Evolutionary conservation across 2,113 vertebrate genomes (phyloP).

Genomic region (Neogale vison): DNA sequence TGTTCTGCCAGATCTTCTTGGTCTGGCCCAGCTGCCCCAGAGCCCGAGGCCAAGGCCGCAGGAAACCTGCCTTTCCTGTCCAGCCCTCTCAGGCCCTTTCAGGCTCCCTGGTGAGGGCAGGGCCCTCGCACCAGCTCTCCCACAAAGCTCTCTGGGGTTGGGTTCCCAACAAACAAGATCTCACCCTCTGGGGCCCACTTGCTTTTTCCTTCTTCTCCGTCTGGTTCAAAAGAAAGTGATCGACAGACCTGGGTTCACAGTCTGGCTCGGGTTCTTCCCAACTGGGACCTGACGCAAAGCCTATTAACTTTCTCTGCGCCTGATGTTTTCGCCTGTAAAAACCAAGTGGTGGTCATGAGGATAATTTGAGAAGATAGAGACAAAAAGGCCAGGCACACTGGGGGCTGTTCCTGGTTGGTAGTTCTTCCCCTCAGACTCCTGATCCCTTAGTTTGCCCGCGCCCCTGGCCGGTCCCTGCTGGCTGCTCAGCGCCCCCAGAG

Average conservation of each 20-base stretch:
- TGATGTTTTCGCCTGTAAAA: not conserved
- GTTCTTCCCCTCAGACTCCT: not conserved
- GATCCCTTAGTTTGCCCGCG: not conserved
- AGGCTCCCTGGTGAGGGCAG: constrained; percentile 29
- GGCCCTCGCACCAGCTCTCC: not conserved
- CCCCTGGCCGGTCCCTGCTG: not conserved
- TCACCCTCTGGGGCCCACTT: not conserved
- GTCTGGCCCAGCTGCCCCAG: constrained; percentile 11
- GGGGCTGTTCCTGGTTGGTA: not conserved
- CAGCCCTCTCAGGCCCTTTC: not conserved
- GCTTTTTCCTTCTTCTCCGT: not conserved
- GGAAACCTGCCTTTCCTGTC: constrained; percentile 73
- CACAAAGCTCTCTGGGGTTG: not conserved
- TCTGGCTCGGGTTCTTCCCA: not conserved
- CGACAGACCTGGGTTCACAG: not conserved
- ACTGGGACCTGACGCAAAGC: not conserved
- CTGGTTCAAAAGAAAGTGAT: not conserved
- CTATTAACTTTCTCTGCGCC: not conserved
- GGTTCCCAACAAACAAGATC: constrained; percentile 24
- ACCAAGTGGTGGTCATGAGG: not conserved
- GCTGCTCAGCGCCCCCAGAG: not conserved
- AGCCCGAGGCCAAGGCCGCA: not conserved
- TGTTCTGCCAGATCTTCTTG: constrained; percentile 38
- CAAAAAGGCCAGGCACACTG: rapidly evolving
- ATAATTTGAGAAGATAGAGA: not conserved